Evolutionary conservation across 2,113 vertebrate species (phyloP).

Genomic region (Reinhardtius hippoglossoides): DNA sequence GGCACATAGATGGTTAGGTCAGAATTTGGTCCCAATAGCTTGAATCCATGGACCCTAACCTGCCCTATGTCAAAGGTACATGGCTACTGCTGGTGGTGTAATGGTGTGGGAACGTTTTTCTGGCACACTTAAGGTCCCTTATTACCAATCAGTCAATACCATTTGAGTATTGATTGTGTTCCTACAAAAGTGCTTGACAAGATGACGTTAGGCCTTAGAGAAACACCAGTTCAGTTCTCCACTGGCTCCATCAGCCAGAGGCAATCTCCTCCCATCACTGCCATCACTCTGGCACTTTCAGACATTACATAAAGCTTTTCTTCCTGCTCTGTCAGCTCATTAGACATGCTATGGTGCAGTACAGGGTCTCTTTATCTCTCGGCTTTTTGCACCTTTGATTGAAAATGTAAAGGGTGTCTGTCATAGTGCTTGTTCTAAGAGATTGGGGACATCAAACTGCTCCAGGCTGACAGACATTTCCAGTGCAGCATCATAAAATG

Average conservation of each 20-base stretch:
- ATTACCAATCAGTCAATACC: too few species aligned
- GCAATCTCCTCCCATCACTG: slow-evolving; percentile 25
- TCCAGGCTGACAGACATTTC: slow-evolving; percentile 3
- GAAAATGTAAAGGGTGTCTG: slow-evolving; percentile 36
- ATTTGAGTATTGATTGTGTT: too few species aligned
- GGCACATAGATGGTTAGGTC: neutral
- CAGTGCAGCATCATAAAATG: neutral
- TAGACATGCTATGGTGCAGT: slow-evolving; percentile 12
- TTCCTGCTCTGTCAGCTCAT: slow-evolving; percentile 42
- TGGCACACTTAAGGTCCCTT: too few species aligned
- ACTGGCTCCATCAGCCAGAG: slow-evolving; percentile 34
- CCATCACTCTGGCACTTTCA: slow-evolving; percentile 24
- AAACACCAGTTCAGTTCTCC: slow-evolving; percentile 12
- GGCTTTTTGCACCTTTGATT: slow-evolving; percentile 34
- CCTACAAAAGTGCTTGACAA: too few species aligned
- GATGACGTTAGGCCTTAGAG: too few species aligned
- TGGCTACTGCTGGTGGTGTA: too few species aligned
- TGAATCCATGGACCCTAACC: neutral
- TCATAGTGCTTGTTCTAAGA: slow-evolving; percentile 15
- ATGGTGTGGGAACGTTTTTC: too few species aligned
- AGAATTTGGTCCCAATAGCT: neutral
- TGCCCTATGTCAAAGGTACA: neutral
- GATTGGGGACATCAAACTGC: neutral
- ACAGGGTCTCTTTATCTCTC: slow-evolving; percentile 11
- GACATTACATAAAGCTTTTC: slow-evolving; percentile 47